A percentile compares a stretch with the other conserved stretches of the same genome.
Conservation (phyloP, 1,140 invertebrate genomes). For the Drosophila bocqueti region DNA sequence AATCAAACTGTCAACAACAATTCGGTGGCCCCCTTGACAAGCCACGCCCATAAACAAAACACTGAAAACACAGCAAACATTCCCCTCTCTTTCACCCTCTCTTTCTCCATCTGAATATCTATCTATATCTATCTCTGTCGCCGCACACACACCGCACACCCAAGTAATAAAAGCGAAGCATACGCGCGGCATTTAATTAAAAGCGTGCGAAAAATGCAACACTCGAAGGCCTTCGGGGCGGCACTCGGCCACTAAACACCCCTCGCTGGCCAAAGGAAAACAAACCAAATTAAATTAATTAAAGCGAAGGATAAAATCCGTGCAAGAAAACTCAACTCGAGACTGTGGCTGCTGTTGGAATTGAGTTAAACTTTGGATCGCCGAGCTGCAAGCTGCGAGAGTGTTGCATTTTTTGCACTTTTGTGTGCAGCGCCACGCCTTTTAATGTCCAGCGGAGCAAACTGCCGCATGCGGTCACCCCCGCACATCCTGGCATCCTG, state of each 20-base stretch:
- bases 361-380: too few relatives aligned
- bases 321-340: constrained; percentile 65
- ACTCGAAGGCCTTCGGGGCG: constrained; percentile 38
- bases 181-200: constrained; percentile 71
- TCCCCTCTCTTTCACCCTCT: neutral
- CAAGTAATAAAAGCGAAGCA: constrained; percentile 47
- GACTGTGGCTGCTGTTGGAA: constrained; percentile 30
- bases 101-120: too few relatives aligned
- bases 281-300: constrained; percentile 79
- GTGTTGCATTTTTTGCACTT: constrained; percentile 31
- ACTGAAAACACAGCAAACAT: constrained; percentile 5
- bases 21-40: constrained; percentile 23
- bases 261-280: constrained; percentile 9
- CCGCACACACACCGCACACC: constrained; percentile 1
- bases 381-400: neutral
- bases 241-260: constrained; percentile 8
- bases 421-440: constrained; percentile 56
- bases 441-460: constrained; percentile 40
- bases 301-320: constrained; percentile 68
- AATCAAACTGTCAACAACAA: constrained; percentile 60
- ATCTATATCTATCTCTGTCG: neutral
- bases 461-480: constrained; percentile 31
- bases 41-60: constrained; percentile 49
- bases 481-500: too few relatives aligned
- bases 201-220: constrained; percentile 77